Evolutionary conservation across 2,797 vertebrate species (phyloP).

Genomic region (Mus caroli): DNA sequence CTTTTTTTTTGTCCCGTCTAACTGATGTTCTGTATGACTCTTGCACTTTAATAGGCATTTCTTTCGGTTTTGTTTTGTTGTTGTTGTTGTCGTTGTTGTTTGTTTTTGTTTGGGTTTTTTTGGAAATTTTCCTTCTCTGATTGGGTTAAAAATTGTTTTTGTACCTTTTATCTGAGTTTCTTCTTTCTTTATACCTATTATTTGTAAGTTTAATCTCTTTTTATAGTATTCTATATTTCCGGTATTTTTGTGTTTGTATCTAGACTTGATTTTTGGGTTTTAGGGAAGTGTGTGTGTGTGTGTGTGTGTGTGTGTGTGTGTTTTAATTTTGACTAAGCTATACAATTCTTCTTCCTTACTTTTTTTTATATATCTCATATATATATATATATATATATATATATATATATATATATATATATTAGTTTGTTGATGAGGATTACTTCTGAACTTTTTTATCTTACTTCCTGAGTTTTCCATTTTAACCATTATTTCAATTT

Average conservation of each 20-base stretch:
- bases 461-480: neutral
- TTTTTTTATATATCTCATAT: neutral
- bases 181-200: too few species aligned
- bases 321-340: too few species aligned
- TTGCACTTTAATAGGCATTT: too few species aligned
- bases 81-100: too few species aligned
- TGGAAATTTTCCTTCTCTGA: neutral
- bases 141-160: neutral
- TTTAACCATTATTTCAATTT: neutral
- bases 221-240: neutral
- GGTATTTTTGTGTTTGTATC: neutral
- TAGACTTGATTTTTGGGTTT: neutral
- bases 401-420: too few species aligned
- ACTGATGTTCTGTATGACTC: neutral
- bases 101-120: too few species aligned
- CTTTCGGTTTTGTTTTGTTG: neutral
- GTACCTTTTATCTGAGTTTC: neutral
- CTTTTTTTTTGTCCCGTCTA: neutral
- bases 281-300: neutral
- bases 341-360: neutral
- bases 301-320: neutral
- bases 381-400: too few species aligned
- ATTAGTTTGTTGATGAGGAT: neutral
- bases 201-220: neutral
- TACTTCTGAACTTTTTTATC: too few species aligned